Base-by-base conservation (phyloP, 1,140 invertebrate genomes). In the Monochamus saltuarius region DNA sequence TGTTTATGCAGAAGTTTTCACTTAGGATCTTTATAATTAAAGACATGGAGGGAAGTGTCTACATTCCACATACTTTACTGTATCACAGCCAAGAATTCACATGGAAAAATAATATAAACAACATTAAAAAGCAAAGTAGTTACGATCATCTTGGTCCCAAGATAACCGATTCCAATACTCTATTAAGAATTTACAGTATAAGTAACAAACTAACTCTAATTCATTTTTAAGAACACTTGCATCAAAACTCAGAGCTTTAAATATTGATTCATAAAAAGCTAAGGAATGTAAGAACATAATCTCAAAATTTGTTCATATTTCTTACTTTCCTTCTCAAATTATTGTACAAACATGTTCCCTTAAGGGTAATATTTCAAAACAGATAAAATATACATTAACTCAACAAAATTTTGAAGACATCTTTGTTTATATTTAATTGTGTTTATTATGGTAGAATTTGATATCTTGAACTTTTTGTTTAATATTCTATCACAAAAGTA, bases 21-120 rank as follows among this genome's bases (percentile, higher is more conserved):
- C 56, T 64, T 67, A 64, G 50, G 59, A 61, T 62, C 57, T 65
- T 58, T 62, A 57, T 43, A 62, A 63, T 11, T 61, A 55, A 63
- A 59, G 56, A 62, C 60, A 68, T 73, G 70, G 73, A 73, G 67
- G 73, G 72, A 73, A 75, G 68, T 71, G 67, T 67, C 64, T 66
- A 68, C 69, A 64, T 73, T 73, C 73, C 73, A 72, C 71, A 73
- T 73, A 74, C 70, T 75, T 76, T 75, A 73, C 73, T 74, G 73
- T 75, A 75, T 76, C 75, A 76, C 75, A 76, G 75, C 75, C 75
- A 74, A 75, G 70, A 76, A 75, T 74, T 75, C 73, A 76, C 73
- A 76, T 73, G 73, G 69, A 76, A 74, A 69, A 65, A 58, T 35
- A 67, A 66, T 59, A 69, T 68, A 68, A 64, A 66, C 59, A 71